Conservation (phyloP, 2,797 vertebrate genomes). For the Acanthurus tractus region DNA sequence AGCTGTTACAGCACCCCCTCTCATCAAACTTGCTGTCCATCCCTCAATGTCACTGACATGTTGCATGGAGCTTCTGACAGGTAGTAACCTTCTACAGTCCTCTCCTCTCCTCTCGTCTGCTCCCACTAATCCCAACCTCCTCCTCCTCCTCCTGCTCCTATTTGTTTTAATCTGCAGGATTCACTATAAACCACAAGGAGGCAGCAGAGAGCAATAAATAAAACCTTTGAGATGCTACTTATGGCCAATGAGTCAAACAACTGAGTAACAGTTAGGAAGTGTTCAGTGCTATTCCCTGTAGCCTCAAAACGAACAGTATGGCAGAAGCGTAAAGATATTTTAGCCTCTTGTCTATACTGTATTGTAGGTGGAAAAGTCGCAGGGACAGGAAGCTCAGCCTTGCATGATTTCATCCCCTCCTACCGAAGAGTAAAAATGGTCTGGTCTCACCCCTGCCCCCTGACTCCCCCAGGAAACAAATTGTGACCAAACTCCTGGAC, state of each 20-base stretch:
- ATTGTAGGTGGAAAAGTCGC: conserved; percentile 87
- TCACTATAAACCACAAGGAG: conserved; percentile 71
- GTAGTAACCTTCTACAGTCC: conserved; percentile 66
- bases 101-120: neutral
- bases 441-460: conserved; percentile 81
- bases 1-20: conserved; percentile 83
- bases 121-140: neutral
- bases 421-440: conserved; percentile 81
- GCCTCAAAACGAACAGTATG: conserved; percentile 24
- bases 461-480: conserved; percentile 85
- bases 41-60: conserved; percentile 84
- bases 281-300: conserved; percentile 16
- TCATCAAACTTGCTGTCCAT: conserved; percentile 84
- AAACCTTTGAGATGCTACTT: conserved; percentile 27
- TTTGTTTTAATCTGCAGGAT: conserved; percentile 29
- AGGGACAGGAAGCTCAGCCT: conserved; percentile 84
- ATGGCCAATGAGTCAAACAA: conserved; percentile 29
- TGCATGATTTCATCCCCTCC: conserved; percentile 82
- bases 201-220: conserved; percentile 80
- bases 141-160: conserved; percentile 4
- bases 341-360: conserved; percentile 82
- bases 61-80: conserved; percentile 84
- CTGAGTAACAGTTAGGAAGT: conserved; percentile 42
- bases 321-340: conserved; percentile 49
- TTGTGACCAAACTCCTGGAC: conserved; percentile 82